phyloP scores from a whole-genome alignment of 2,888 invertebrate species.

The Linnaemya tessellans region DNA sequence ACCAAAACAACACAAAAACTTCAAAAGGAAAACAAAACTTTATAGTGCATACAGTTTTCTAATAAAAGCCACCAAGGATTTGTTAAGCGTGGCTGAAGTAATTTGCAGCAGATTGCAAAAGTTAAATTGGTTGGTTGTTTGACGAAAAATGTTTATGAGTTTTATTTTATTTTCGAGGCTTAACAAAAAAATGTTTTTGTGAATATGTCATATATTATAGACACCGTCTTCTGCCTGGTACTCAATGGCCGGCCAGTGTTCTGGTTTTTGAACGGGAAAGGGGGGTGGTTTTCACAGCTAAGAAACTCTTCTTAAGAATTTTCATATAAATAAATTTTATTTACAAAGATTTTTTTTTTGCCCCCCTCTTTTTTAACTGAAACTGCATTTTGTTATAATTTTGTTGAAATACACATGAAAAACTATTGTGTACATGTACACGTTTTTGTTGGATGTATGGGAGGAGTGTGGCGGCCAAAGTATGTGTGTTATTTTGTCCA shows the following conservation, averaged over 20 bases:
- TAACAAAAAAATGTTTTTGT: too few relatives aligned
- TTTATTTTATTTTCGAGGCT: too few relatives aligned
- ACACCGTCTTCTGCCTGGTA: background rate
- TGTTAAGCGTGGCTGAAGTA: conserved; percentile 74
- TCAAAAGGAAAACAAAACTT: conserved; percentile 12
- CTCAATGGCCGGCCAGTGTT: conserved; percentile 16
- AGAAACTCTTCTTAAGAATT: conserved; percentile 20
- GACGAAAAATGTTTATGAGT: too few relatives aligned
- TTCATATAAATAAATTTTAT: conserved; percentile 35
- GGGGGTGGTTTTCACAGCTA: background rate
- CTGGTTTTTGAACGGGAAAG: too few relatives aligned
- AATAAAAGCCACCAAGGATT: conserved; percentile 48
- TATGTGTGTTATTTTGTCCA: conserved; percentile 10
- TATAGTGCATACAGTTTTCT: background rate
- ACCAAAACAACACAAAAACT: conserved; percentile 20
- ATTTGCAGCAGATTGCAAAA: conserved; percentile 80
- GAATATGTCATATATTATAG: conserved; percentile 8
- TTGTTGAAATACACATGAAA: background rate
- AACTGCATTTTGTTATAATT: conserved; percentile 29
- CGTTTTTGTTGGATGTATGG: background rate
- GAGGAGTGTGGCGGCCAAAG: background rate
- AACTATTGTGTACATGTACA: background rate
- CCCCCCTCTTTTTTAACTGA: too few relatives aligned
- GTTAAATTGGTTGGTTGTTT: conserved; percentile 79
- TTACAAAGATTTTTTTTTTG: background rate